phyloP scores from a whole-genome alignment of 1,140 invertebrate genomes.

The Drosophila nannoptera region DNA sequence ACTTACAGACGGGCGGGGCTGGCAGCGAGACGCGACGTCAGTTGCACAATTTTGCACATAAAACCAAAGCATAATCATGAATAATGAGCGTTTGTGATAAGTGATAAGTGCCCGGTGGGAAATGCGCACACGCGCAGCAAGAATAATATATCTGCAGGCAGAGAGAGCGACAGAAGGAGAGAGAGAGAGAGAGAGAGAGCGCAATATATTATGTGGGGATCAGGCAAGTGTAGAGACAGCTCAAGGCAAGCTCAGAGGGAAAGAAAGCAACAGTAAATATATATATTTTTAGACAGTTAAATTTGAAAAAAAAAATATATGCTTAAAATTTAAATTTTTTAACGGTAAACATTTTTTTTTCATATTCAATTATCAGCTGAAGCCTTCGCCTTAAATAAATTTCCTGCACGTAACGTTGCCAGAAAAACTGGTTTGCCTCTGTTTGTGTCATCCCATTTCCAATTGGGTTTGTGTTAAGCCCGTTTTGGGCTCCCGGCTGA shows the following conservation, averaged over 20 bases:
- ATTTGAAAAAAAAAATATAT: too few relatives aligned
- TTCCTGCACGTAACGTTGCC: constrained; percentile 10
- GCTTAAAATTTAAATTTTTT: too few relatives aligned
- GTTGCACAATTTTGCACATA: constrained; percentile 78
- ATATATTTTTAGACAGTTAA: neutral
- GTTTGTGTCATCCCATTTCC: constrained; percentile 45
- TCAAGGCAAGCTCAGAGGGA: too few relatives aligned
- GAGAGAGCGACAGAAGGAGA: too few relatives aligned
- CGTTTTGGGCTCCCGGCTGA: constrained; percentile 61
- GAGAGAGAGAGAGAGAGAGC: too few relatives aligned
- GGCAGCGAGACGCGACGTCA: constrained; percentile 38
- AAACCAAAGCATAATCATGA: constrained; percentile 78
- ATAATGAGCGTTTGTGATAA: constrained; percentile 78
- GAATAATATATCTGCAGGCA: neutral
- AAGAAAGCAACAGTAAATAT: neutral
- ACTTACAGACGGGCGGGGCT: constrained; percentile 17
- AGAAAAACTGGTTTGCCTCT: constrained; percentile 40
- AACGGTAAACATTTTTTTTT: too few relatives aligned
- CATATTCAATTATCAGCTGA: too few relatives aligned
- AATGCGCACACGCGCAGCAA: constrained; percentile 45
- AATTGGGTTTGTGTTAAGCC: constrained; percentile 50
- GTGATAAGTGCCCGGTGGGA: constrained; percentile 67
- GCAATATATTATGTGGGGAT: too few relatives aligned
- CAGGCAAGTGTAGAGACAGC: too few relatives aligned
- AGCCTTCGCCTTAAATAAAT: neutral